These are phyloP conservation scores for Riptortus pedestris DNA, from an alignment of 1,140 invertebrate genomes.

Conservation along the genomic window DNA sequence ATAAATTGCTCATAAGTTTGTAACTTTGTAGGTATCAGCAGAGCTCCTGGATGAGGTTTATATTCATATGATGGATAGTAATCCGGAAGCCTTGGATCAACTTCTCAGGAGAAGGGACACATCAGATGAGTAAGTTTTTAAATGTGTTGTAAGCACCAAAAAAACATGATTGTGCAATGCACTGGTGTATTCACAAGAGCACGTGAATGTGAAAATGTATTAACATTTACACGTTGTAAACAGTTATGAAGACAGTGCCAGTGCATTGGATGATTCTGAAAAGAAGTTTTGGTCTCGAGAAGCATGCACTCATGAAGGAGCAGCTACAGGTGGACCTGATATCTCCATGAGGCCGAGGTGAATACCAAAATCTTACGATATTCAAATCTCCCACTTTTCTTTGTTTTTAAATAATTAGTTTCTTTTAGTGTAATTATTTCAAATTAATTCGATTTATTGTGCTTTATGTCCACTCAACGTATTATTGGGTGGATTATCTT, in stretches of 20 bases:
- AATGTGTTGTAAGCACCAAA: too few relatives aligned
- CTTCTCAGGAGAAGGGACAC: conserved; percentile 45
- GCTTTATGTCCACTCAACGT: not conserved
- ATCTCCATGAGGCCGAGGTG: conserved; percentile 40
- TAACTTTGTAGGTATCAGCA: conserved; percentile 50
- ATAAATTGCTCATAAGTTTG: too few relatives aligned
- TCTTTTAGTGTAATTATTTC: not conserved
- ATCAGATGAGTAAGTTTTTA: conserved; percentile 46
- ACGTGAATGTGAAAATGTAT: too few relatives aligned
- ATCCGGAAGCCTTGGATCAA: conserved; percentile 64
- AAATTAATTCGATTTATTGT: not conserved
- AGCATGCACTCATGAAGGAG: conserved; percentile 58
- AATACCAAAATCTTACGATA: conserved; percentile 6
- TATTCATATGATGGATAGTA: conserved; percentile 67
- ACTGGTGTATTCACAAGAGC: too few relatives aligned
- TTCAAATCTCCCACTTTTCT: not conserved
- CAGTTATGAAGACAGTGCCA: conserved; percentile 14
- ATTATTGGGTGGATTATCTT: not conserved
- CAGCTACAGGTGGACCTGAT: conserved; percentile 51
- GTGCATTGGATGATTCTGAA: conserved; percentile 32
- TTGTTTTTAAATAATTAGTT: not conserved
- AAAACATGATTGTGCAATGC: not conserved
- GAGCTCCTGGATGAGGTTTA: conserved; percentile 77
- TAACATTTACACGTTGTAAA: too few relatives aligned
- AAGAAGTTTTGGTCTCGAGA: conserved; percentile 54